These are phyloP conservation scores for Poeciliopsis occidentalis DNA, from an alignment of 2,113 vertebrate genomes.

Conservation along the genomic window DNA sequence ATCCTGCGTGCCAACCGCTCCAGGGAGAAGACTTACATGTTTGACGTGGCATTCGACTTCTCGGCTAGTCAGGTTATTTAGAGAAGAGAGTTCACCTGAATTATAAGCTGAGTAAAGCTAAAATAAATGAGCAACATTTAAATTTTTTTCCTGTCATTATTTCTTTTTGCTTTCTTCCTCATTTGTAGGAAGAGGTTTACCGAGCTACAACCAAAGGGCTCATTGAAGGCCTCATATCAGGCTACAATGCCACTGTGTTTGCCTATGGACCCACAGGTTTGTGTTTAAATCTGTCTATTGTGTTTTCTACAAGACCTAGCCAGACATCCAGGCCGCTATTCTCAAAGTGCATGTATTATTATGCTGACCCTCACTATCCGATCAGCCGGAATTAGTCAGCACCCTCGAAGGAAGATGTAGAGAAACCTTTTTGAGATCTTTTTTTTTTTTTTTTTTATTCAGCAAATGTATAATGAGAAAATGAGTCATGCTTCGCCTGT, in stretches of 20 bases:
- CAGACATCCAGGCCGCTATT: not conserved
- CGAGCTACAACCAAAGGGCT: conserved; percentile 87
- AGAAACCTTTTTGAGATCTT: conserved; percentile 1
- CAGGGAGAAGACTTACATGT: conserved; percentile 90
- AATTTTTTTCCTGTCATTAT: too few relatives aligned
- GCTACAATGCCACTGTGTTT: conserved; percentile 91
- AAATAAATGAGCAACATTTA: not conserved
- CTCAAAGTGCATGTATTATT: conserved; percentile 2
- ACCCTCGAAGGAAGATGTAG: not conserved
- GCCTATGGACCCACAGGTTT: conserved; percentile 92
- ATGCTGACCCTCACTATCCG: not conserved
- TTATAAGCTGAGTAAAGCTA: not conserved
- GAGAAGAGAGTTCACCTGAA: not conserved
- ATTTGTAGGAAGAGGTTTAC: conserved; percentile 88
- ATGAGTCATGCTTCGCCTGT: conserved; percentile 26
- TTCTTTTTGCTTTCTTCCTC: not conserved
- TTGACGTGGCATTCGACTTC: conserved; percentile 90
- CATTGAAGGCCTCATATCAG: conserved; percentile 88
- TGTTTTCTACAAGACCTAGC: not conserved
- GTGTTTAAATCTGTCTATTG: conserved; percentile 25
- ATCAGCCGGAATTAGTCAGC: conserved; percentile 20
- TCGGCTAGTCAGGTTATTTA: conserved; percentile 86
- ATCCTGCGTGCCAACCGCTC: conserved; percentile 87
- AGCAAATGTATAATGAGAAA: conserved; percentile 23
- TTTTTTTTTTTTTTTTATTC: conserved; percentile 5